These are phyloP conservation scores for Heliconius ethilla DNA, from an alignment of 2,888 invertebrate genomes.

Conservation along the genomic window DNA sequence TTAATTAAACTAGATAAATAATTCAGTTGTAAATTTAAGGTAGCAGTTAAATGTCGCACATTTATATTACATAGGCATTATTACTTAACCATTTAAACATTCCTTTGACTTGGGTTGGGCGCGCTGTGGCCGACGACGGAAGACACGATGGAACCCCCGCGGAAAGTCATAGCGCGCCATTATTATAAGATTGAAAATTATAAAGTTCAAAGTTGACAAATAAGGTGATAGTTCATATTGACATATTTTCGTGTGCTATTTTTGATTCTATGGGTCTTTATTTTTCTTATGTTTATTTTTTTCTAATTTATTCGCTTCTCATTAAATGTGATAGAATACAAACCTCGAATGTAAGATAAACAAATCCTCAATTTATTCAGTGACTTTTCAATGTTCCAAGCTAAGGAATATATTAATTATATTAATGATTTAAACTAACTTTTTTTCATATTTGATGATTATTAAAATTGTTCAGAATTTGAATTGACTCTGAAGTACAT, in stretches of 20 bases:
- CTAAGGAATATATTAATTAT: constrained; percentile 52
- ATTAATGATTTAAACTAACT: constrained; percentile 69
- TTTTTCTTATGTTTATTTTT: constrained; percentile 68
- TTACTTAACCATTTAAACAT: constrained; percentile 81
- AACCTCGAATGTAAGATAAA: constrained; percentile 75
- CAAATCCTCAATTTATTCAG: constrained; percentile 67
- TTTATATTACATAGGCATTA: constrained; percentile 80
- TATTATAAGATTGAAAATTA: constrained; percentile 77
- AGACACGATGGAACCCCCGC: background rate
- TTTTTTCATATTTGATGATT: constrained; percentile 60
- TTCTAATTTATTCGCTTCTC: constrained; percentile 76
- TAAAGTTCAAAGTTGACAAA: constrained; percentile 79
- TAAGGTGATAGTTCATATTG: constrained; percentile 78
- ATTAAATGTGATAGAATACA: constrained; percentile 73
- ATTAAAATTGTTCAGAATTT: constrained; percentile 53
- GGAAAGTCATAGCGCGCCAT: constrained; percentile 66
- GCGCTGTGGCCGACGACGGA: constrained; percentile 59
- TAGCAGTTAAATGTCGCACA: constrained; percentile 79
- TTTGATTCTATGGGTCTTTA: constrained; percentile 71
- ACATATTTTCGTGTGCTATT: constrained; percentile 75
- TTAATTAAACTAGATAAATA: constrained; percentile 77
- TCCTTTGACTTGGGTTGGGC: constrained; percentile 78
- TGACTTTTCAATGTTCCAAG: constrained; percentile 64
- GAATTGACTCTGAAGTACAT: constrained; percentile 67
- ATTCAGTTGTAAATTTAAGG: constrained; percentile 82